These are phyloP conservation scores for Paramisgurnus dabryanus DNA, from an alignment of 2,113 vertebrate species.

Conservation along the genomic window DNA sequence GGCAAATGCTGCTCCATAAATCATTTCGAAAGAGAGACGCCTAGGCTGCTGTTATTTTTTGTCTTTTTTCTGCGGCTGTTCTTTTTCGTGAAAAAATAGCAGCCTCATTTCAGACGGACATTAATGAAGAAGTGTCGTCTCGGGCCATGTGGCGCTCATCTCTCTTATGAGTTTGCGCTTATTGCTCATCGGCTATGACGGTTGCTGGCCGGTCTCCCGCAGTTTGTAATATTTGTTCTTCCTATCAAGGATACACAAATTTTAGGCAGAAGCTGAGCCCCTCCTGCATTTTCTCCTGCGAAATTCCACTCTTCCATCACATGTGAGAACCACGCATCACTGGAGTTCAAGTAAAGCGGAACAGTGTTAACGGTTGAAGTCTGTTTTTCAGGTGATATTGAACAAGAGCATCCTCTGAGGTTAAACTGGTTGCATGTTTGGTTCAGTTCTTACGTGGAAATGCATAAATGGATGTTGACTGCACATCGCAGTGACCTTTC, in stretches of 20 bases:
- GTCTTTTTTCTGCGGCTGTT: slow-evolving; percentile 14
- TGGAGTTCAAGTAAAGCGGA: slow-evolving; percentile 9
- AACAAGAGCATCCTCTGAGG: slow-evolving; percentile 25
- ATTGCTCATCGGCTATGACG: slow-evolving; percentile 53
- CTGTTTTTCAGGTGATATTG: slow-evolving; percentile 19
- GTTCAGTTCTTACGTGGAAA: slow-evolving; percentile 45
- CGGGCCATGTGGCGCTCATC: slow-evolving; percentile 15
- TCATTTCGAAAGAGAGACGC: slow-evolving; percentile 71
- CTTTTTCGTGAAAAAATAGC: slow-evolving; percentile 58
- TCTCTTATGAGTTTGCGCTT: slow-evolving; percentile 34
- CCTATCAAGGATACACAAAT: slow-evolving; percentile 43
- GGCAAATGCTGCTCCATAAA: slow-evolving; percentile 76
- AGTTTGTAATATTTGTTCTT: slow-evolving; percentile 50
- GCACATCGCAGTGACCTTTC: slow-evolving; percentile 53
- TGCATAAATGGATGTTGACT: slow-evolving; percentile 58
- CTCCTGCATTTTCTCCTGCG: neutral
- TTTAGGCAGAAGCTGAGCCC: neutral
- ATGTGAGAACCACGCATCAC: neutral
- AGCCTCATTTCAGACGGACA: slow-evolving; percentile 54
- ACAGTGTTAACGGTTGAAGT: neutral
- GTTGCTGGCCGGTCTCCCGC: slow-evolving; percentile 24
- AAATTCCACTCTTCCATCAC: slow-evolving; percentile 10
- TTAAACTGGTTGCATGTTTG: slow-evolving; percentile 24
- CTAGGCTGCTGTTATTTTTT: slow-evolving; percentile 66
- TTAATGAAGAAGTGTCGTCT: slow-evolving; percentile 48